Base-by-base conservation (phyloP, 2,888 invertebrate species). In the Drosophila longiperda region DNA sequence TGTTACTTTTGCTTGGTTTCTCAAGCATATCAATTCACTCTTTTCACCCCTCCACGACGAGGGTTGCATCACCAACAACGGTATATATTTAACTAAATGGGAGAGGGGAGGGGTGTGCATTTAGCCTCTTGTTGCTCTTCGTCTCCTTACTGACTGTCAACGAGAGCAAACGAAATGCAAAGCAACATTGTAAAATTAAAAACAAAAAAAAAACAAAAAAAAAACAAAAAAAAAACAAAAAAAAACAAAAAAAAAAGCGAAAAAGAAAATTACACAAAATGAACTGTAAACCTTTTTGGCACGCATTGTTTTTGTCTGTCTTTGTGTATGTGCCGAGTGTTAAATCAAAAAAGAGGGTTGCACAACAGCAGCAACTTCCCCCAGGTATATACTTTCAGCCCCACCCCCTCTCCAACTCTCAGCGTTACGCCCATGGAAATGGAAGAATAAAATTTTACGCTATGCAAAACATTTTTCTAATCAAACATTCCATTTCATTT, bases 21-120 rank as follows among this genome's bases (percentile, higher is more conserved):
- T 87, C 86, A 87, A 89, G 87, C 90, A 90, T 87, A 90, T 87
- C 90, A 89, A 90, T 87, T 89, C 87, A 73, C 85, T 89, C 87
- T 89, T 81, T 83, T 65, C 84, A 78, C 64, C 84, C 81, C 67
- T 67, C 42, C 23, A 15, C 45, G 15, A 23, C 23, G 57, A 60
- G 82, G 78, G 75, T 66, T 72, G 67, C 75, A 66, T 40, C 49
- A 36, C 38, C 42, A 34, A 40, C 48, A 33, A 4, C 23, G 49
- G 26, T 32, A 40, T 40, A 40, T 7, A 36, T 38, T 15, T 12
- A 9, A 15, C 15, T 0, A 12, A 0, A 1, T 33, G 23, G 15
- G 11, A 15, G 11, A 1, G 1, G 17, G 20, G 54, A 34, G 55
- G 64, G 61, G 49, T 65, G 63, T 48, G 48, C 77, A 71, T 74